Evolutionary conservation across 2,113 vertebrate species (phyloP), one percentile per base, ranked within the genome.

Genomic region (Percina caprodes): DNA sequence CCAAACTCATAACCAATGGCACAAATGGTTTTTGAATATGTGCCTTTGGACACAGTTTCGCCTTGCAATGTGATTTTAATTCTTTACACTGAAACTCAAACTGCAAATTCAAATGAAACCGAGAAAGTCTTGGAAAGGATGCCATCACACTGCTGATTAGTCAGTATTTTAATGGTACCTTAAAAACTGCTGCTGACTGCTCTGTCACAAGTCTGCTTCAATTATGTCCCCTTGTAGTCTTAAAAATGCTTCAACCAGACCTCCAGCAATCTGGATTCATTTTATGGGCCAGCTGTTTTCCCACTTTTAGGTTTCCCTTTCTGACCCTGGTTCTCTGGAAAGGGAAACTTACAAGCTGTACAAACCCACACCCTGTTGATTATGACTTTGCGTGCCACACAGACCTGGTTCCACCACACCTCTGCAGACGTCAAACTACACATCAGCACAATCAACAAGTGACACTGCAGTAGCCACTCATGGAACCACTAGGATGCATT

Each of bases 331-430:
- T 90, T 82, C 26, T 14, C 16, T 4, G 39, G 85, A 92, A 95
- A 94, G 1, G 23, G 91, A 95, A 94, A 94, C 89, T 79, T 86
- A 92, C 7, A 67, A 26, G 23, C 72, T 79, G 65, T 42, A 23
- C 71, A 89, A 88, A 88, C 72, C 74, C 89, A 91, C 92, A 77
- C 93, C 83, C 88, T 75, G 60, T 11, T 58, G 62, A 89, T 66
- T 84, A 70, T 60, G 16, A 70, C 63, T 46, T 73, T 59, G 76
- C 87, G 68, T 86, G 79, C 6, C 79, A 74, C 19, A 12, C 69
- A 39, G 83, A 52, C 62, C 80, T 26, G 80, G 61, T 82, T 83
- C 35, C 68, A 87, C 89, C 93, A 86, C 92, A 90, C 91, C 92
- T 90, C 45, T 35, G 69, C 59, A 35, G 69, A 93, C 91, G 90